These are phyloP conservation scores for Mormyrus hasselquistii DNA, from an alignment of 2,797 vertebrate genomes.

Conservation along the genomic window DNA sequence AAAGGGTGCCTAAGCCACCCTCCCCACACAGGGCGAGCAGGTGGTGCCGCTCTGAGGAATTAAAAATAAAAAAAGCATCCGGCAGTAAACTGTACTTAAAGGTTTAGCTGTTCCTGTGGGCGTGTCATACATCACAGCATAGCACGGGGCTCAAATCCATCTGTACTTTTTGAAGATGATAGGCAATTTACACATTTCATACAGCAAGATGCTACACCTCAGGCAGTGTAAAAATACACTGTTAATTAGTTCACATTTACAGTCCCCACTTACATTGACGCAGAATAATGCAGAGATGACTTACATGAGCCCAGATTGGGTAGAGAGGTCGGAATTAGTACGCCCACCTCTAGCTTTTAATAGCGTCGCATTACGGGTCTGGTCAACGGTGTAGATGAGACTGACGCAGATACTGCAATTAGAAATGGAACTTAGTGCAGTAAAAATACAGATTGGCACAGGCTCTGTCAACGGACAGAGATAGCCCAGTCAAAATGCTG, in stretches of 20 bases:
- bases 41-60: neutral
- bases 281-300: neutral
- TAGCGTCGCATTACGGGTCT: neutral
- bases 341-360: neutral
- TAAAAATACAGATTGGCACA: neutral
- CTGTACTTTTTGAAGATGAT: neutral
- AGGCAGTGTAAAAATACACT: neutral
- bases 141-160: neutral
- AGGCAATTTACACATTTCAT: neutral
- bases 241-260: neutral
- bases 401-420: neutral
- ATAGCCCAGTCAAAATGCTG: neutral
- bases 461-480: neutral
- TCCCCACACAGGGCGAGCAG: neutral
- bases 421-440: neutral
- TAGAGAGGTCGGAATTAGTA: neutral
- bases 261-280: neutral
- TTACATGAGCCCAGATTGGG: neutral
- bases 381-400: neutral
- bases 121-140: neutral
- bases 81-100: neutral
- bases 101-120: neutral
- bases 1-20: neutral
- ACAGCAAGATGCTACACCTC: neutral
- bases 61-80: neutral